These are phyloP conservation scores for Diorhabda sublineata DNA, from an alignment of 1,140 invertebrate species.

Conservation along the genomic window DNA sequence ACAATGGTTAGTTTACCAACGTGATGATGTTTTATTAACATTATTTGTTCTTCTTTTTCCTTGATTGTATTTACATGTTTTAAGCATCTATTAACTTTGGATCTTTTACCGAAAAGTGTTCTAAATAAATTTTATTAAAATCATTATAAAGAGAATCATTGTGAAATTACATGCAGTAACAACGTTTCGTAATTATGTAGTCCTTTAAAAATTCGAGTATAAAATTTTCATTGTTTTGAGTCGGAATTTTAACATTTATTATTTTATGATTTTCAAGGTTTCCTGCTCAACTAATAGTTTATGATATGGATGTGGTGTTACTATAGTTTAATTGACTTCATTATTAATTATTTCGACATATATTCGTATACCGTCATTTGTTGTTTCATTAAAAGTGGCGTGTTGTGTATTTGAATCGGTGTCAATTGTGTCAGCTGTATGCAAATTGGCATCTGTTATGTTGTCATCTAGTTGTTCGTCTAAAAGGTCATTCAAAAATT, in stretches of 20 bases:
- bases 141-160: conserved; percentile 11
- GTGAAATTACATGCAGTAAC: conserved; percentile 12
- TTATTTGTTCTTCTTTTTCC: conserved; percentile 21
- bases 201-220: not conserved
- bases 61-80: not conserved
- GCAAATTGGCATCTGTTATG: too few relatives aligned
- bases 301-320: too few relatives aligned
- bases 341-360: not conserved
- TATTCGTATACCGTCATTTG: not conserved
- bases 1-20: conserved; percentile 25
- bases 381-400: too few relatives aligned
- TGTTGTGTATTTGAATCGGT: too few relatives aligned
- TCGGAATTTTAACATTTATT: conserved; percentile 5
- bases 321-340: conserved; percentile 5
- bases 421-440: too few relatives aligned
- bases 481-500: too few relatives aligned
- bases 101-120: conserved; percentile 4
- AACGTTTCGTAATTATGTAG: not conserved
- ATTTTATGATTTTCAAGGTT: conserved; percentile 21
- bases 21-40: conserved; percentile 26
- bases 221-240: conserved; percentile 15
- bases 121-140: conserved; percentile 22
- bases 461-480: too few relatives aligned
- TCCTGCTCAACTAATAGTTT: not conserved
- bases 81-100: too few relatives aligned